Evolutionary conservation across 2,797 vertebrate genomes (phyloP).

Genomic region (Sebastes steindachneri): DNA sequence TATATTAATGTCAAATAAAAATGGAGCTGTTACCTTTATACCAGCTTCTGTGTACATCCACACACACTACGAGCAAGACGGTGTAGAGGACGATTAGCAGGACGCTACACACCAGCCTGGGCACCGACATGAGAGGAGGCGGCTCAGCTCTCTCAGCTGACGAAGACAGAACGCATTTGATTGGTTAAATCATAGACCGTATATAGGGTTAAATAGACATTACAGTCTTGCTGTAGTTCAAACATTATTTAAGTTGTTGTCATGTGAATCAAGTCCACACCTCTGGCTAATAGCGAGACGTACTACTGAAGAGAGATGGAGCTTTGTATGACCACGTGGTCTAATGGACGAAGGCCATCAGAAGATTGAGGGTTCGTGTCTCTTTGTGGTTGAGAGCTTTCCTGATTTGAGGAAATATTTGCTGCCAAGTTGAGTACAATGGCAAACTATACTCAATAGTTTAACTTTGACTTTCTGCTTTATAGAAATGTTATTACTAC

Average conservation of each 20-base stretch:
- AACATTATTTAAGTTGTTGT: neutral
- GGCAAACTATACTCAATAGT: neutral
- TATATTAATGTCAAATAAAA: neutral
- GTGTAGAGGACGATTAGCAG: neutral
- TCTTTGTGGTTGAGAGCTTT: too few relatives aligned
- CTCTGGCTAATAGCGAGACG: too few relatives aligned
- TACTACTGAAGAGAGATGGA: too few relatives aligned
- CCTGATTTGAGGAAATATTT: neutral
- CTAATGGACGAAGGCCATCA: too few relatives aligned
- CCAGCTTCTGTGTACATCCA: neutral
- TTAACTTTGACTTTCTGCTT: neutral
- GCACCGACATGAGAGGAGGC: neutral
- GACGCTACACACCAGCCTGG: neutral
- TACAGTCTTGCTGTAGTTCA: neutral
- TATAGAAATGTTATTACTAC: too few relatives aligned
- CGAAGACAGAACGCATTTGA: neutral
- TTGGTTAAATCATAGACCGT: neutral
- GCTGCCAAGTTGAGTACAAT: neutral
- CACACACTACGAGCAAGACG: neutral
- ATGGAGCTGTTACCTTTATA: neutral
- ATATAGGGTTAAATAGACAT: neutral
- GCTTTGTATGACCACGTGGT: too few relatives aligned
- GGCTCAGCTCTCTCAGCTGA: neutral
- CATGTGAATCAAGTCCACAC: too few relatives aligned
- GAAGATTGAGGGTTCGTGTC: too few relatives aligned